Evolutionary conservation across 2,113 vertebrate genomes (phyloP).

Genomic region (Carassius gibelio): DNA sequence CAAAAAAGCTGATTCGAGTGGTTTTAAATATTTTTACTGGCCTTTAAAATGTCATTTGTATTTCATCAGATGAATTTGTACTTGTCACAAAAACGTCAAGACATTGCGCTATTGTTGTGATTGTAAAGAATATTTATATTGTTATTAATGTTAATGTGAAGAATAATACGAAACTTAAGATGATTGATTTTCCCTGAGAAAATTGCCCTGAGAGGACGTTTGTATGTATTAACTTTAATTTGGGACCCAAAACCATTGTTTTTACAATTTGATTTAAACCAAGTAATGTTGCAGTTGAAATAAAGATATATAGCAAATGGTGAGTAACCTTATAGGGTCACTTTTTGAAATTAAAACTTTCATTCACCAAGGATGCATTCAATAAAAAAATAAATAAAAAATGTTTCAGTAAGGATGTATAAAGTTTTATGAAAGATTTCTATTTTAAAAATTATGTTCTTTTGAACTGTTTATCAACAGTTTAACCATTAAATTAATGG

Average conservation of each 20-base stretch:
- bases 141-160: neutral
- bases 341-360: no score
- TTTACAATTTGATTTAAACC: neutral
- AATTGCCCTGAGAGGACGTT: neutral
- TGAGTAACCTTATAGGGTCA: no score
- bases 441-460: no score
- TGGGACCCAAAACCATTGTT: neutral
- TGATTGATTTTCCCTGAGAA: neutral
- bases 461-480: no score
- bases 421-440: neutral
- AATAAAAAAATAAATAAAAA: neutral
- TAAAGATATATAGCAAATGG: neutral
- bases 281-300: neutral
- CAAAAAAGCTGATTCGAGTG: neutral
- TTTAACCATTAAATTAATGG: no score
- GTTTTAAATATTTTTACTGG: neutral
- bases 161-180: neutral
- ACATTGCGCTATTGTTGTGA: neutral
- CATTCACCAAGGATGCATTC: neutral
- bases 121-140: neutral
- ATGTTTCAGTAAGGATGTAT: neutral
- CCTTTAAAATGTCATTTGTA: neutral
- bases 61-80: neutral
- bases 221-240: neutral
- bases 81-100: neutral